Evolutionary conservation across 1,140 invertebrate genomes (phyloP).

Genomic region (Drosophila orena): DNA sequence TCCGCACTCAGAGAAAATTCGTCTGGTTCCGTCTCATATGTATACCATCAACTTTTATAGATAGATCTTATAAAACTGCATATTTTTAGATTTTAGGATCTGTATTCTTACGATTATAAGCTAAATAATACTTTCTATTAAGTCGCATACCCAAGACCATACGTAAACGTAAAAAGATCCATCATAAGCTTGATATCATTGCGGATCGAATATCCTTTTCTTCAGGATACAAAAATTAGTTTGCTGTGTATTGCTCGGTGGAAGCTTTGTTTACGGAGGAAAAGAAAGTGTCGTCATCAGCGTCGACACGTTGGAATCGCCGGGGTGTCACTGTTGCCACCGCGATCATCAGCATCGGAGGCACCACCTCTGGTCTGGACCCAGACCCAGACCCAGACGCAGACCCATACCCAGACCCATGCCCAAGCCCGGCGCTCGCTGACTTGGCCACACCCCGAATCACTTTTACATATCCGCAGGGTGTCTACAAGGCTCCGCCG

Average conservation of each 20-base stretch:
- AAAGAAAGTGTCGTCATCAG: constrained; percentile 77
- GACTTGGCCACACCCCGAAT: constrained; percentile 55
- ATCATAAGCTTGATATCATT: too few relatives aligned
- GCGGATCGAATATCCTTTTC: too few relatives aligned
- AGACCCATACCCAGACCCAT: not conserved
- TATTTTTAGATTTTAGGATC: too few relatives aligned
- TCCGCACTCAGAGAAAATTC: not conserved
- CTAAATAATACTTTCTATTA: too few relatives aligned
- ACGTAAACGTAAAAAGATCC: too few relatives aligned
- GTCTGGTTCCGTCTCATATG: too few relatives aligned
- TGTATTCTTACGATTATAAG: too few relatives aligned
- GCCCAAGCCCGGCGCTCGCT: constrained; percentile 15
- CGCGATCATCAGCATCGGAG: constrained; percentile 17
- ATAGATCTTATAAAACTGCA: too few relatives aligned
- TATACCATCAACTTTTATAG: too few relatives aligned
- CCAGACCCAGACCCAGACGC: constrained; percentile 6
- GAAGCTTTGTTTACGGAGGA: constrained; percentile 27
- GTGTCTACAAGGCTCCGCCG: constrained; percentile 39
- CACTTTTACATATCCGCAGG: constrained; percentile 68
- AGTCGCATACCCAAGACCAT: too few relatives aligned
- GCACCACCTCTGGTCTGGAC: constrained; percentile 3
- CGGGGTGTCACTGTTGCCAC: constrained; percentile 61
- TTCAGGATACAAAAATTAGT: not conserved
- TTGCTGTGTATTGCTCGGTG: not conserved
- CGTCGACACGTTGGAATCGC: constrained; percentile 52